Evolutionary conservation across 2,888 invertebrate species (phyloP).

Genomic region (Drosophila infuscata): DNA sequence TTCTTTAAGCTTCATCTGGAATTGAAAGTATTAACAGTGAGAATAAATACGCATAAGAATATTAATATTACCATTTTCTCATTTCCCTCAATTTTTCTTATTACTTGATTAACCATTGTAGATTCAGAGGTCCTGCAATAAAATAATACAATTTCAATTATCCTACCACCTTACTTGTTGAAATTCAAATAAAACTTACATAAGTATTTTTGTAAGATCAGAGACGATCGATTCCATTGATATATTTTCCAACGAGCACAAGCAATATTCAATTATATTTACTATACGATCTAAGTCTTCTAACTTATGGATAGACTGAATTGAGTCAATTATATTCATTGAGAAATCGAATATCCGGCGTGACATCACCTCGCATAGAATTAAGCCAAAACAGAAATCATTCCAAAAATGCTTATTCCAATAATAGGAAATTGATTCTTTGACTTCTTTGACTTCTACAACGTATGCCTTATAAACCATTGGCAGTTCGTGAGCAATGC

Average conservation of each 20-base stretch:
- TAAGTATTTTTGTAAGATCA: not conserved
- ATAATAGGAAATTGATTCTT: too few relatives aligned
- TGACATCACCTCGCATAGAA: constrained; percentile 3
- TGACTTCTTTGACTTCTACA: too few relatives aligned
- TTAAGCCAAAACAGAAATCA: too few relatives aligned
- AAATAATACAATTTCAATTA: not conserved
- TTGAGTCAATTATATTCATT: fast-evolving
- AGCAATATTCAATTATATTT: not conserved
- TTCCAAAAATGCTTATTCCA: too few relatives aligned
- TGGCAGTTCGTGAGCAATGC: not conserved
- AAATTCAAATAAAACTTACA: not conserved
- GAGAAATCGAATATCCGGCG: not conserved
- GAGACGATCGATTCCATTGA: not conserved
- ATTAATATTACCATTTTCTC: not conserved
- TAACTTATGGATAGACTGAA: not conserved
- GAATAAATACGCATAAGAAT: not conserved
- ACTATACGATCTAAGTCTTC: not conserved
- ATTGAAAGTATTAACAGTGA: not conserved
- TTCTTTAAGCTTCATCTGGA: not conserved
- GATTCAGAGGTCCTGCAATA: not conserved
- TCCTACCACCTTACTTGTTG: not conserved
- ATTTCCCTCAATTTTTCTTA: not conserved
- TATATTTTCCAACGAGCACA: not conserved
- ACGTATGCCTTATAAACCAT: too few relatives aligned
- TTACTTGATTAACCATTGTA: not conserved